Evolutionary conservation across 1,140 invertebrate species (phyloP).

Genomic region (Dinoponera quadriceps): DNA sequence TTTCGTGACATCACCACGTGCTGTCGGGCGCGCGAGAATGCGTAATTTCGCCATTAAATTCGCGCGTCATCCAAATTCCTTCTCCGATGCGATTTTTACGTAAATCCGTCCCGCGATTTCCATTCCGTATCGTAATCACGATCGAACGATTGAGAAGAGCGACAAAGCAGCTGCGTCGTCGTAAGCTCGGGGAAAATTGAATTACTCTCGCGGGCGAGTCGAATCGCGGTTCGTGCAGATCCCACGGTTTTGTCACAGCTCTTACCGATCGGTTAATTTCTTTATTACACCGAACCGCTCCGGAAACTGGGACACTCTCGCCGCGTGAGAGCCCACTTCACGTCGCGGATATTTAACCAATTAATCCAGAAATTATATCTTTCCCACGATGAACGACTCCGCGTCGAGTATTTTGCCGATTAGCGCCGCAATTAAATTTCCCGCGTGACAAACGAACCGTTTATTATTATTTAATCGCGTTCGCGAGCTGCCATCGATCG

Average conservation of each 20-base stretch:
- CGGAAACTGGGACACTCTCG: neutral
- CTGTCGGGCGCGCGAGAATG: neutral
- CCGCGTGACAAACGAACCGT: neutral
- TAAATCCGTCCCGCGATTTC: no score
- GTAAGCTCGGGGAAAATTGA: neutral
- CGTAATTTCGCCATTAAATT: neutral
- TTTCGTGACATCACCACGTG: neutral
- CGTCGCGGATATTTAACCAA: neutral
- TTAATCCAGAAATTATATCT: constrained; percentile 16
- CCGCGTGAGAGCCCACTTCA: neutral
- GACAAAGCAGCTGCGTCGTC: neutral
- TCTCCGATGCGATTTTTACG: no score
- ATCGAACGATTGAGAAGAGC: neutral
- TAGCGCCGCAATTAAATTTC: neutral
- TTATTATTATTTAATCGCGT: neutral
- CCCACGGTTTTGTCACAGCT: no score
- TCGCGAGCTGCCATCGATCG: neutral
- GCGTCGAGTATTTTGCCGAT: no score
- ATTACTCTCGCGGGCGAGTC: no score
- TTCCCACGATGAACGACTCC: no score
- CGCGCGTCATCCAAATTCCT: neutral
- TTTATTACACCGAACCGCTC: constrained; percentile 1
- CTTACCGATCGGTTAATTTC: neutral
- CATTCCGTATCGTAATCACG: neutral
- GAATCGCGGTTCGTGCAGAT: no score